Base-by-base conservation (phyloP, 2,888 invertebrate genomes). In the Apodemia hepburni region DNA sequence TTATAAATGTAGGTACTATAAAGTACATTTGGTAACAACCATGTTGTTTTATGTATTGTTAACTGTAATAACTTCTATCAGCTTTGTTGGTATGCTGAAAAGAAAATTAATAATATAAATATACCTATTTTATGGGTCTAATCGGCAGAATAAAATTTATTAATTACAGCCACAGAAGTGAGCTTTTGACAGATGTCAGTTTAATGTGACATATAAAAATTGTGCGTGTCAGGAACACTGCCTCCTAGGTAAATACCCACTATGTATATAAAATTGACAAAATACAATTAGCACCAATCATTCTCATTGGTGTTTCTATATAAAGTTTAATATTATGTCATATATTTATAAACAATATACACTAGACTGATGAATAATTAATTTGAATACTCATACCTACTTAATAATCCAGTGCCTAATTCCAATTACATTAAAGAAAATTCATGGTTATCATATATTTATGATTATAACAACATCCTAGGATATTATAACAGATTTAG, bases 21-120 rank as follows among this genome's bases (percentile, higher is more conserved):
- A 79, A 87, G 87, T 88, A 89, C 84, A 76, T 78, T 70, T 76
- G 79, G 87, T 89, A 88, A 88, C 88, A 89, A 89, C 88, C 84
- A 79, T 89, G 90, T 90, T 90, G 88, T 87, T 81, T 81, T 73
- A 70, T 66, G 67, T 69, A 68, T 45, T 57, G 66, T 62, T 66
- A 69, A 65, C 65, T 67, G 63, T 57, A 61, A 58, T 61, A 17
- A 22, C 18, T 51, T 51, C 18, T 51, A 51, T 51, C 18, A 51
- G 12, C 22, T 51, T 47, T 51, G 22, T 51, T 12, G 51, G 22
- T 51, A 12, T 5, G 11, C 8, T 51, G 22, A 2, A 17, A 58
- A 57, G n/a, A 17, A 29, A 27, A 42, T 33, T 8, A 9, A 33
- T 33, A n/a, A 38, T 51, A 15, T 61, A 54, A 57, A n/a, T 27